Conservation (phyloP, 2,888 invertebrate species). For the Teleiodes luculella region DNA sequence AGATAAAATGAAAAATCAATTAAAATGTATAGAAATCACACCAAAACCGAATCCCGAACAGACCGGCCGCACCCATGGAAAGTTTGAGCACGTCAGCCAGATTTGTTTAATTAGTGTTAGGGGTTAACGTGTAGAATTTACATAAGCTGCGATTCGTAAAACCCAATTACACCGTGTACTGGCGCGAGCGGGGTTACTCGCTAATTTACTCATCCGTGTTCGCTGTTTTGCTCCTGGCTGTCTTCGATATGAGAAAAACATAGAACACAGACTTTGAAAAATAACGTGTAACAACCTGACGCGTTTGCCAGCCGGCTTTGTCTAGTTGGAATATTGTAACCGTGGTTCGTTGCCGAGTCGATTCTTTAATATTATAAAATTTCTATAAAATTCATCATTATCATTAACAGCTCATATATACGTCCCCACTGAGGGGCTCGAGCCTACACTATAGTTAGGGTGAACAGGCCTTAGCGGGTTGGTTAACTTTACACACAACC, state of each 20-base stretch:
- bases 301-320: too few relatives aligned
- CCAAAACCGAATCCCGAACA: neutral
- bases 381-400: too few relatives aligned
- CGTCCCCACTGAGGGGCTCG: too few relatives aligned
- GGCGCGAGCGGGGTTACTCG: conserved; percentile 22
- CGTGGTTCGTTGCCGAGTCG: too few relatives aligned
- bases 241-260: neutral
- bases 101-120: conserved; percentile 12
- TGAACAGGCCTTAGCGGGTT: too few relatives aligned
- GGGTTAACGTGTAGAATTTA: conserved; percentile 19
- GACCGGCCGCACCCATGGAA: conserved; percentile 16
- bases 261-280: too few relatives aligned
- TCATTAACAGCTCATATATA: too few relatives aligned
- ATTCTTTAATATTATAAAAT: too few relatives aligned
- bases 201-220: conserved; percentile 36
- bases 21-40: neutral
- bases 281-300: neutral
- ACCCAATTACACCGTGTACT: conserved; percentile 39
- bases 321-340: too few relatives aligned
- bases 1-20: too few relatives aligned
- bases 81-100: conserved; percentile 20
- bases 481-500: too few relatives aligned
- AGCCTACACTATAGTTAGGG: too few relatives aligned
- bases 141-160: conserved; percentile 31
- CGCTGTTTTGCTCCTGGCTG: neutral